Evolutionary conservation across 2,888 invertebrate species (phyloP), one percentile per base, ranked within the genome.

Genomic region (Platypus cylindrus): DNA sequence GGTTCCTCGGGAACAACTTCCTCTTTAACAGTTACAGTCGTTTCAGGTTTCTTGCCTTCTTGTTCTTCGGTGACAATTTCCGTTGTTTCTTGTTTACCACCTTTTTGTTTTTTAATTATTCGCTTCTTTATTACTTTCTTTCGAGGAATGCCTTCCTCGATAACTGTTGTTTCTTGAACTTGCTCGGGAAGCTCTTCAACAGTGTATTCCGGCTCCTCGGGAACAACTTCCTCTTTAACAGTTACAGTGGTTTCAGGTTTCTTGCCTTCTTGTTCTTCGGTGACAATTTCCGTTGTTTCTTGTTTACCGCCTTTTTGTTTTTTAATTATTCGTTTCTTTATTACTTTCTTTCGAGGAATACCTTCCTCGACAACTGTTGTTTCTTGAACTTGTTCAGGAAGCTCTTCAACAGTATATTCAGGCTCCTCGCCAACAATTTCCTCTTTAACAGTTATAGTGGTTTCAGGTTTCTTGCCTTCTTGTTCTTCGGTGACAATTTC

Each of bases 21-120:
- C 20, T 33, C 33, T 17, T 40, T 42, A 30, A 50, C 47, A 20
- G 47, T 48, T 15, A 53, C 48, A 30, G 51, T 52, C 16, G 53
- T 51, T 27, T 47, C 38, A 3, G 55, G 53, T 36, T 43, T 32
- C 35, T 41, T 38, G 14, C 41, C 42, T 27, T 39, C 34, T 23
- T 48, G 34, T 36, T 44, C 44, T 5, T 42, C 40, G 15, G 43
- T 45, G 16, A 45, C 40, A 27, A 49, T 45, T 36, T 49, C 43
- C 23, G 52, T 45, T 27, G 40, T 30, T 45, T 66, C 64, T 25
- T 62, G 54, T 45, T 55, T 59, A 28, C 53, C 48, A 37, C 56
- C 63, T 43, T 46, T 59, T 2, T 56, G 58, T 43, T 63, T 64
- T 34, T 55, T 64, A 22, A 63, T 58, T 0, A 55, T 44, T 23